Conservation (phyloP, 53 echinoderm and acorn worm genomes). For the Paracentrotus lividus region DNA sequence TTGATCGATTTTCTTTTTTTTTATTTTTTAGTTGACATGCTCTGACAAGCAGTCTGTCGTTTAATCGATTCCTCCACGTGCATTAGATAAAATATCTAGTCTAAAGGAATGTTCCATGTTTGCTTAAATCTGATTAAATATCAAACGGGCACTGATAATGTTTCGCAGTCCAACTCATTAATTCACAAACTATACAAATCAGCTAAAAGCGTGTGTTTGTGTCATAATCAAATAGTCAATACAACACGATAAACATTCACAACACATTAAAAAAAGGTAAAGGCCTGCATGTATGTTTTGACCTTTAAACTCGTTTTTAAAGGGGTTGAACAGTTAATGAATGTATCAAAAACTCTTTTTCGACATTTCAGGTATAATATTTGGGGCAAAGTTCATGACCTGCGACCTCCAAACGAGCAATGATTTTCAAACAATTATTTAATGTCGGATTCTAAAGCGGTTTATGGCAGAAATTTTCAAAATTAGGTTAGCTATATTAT, state of each 20-base stretch:
- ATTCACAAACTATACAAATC: too few species aligned
- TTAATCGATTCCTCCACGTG: neutral
- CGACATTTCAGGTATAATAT: neutral
- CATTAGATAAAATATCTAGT: neutral
- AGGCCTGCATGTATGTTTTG: too few species aligned
- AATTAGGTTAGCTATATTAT: neutral
- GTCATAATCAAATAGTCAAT: too few species aligned
- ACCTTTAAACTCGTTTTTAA: neutral
- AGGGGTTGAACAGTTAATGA: neutral
- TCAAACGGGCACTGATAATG: neutral
- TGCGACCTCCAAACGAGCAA: neutral
- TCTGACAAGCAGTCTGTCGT: neutral
- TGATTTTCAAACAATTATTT: conserved; percentile 23
- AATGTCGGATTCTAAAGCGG: neutral
- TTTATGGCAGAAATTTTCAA: neutral
- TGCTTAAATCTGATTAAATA: neutral
- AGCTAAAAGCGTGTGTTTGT: too few species aligned
- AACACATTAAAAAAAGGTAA: too few species aligned
- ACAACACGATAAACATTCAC: too few species aligned
- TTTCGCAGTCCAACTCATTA: too few species aligned
- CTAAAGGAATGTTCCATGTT: neutral
- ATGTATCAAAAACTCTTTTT: too few species aligned
- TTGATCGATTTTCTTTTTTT: neutral
- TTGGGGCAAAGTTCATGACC: conserved; percentile 10
- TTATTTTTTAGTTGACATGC: neutral